Percentiles rank a stretch among this genome's conserved stretches.
Evolutionary conservation across 2,888 invertebrate species (phyloP).

Genomic region (Hydroisotoma schaefferi): DNA sequence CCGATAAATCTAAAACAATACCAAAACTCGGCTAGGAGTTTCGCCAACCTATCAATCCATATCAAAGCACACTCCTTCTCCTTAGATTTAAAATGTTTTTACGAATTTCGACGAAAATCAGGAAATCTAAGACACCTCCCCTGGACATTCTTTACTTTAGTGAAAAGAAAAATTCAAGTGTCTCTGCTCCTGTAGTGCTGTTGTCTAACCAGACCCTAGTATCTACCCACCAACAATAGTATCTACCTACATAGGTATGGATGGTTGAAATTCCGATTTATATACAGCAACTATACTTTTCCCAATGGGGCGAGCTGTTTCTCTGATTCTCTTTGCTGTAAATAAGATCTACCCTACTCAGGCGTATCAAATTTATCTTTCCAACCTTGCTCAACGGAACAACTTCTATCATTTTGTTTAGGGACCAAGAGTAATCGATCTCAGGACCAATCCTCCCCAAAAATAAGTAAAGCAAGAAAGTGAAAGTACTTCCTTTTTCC

Average conservation of each 20-base stretch:
- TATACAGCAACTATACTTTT: background rate
- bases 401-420: slow-evolving; percentile 13
- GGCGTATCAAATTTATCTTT: slow-evolving; percentile 17
- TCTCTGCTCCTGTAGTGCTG: background rate
- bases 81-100: background rate
- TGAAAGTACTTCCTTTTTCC: background rate
- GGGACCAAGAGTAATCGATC: slow-evolving; percentile 13
- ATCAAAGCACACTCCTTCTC: background rate
- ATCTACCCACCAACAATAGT: no score
- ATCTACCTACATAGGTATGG: no score
- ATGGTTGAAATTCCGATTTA: no score
- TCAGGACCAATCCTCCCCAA: background rate
- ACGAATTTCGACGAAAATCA: background rate
- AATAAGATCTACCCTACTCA: slow-evolving; percentile 14
- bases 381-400: slow-evolving; percentile 1
- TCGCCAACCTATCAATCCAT: background rate
- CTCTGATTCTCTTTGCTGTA: slow-evolving; percentile 18
- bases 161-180: background rate
- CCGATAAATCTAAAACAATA: background rate
- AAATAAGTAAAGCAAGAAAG: background rate
- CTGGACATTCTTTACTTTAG: background rate
- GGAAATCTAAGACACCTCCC: slow-evolving; percentile 6
- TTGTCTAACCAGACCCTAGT: background rate
- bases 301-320: slow-evolving; percentile 15
- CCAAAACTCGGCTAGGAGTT: background rate